Percentiles rank a stretch among this genome's conserved stretches.
phyloP scores from a whole-genome alignment of 2,888 invertebrate species.

The Xylophagus ater region DNA sequence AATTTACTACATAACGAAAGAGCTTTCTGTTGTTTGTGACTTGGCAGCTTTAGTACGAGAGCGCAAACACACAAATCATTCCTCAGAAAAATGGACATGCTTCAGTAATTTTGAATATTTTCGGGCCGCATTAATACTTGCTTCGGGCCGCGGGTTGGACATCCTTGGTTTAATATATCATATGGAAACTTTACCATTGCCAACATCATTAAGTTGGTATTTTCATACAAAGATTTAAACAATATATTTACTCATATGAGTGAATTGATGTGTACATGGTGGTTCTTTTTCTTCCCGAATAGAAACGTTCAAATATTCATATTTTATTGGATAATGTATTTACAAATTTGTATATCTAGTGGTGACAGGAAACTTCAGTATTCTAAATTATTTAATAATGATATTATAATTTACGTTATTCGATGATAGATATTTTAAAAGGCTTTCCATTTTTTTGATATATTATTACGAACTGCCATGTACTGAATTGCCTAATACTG shows the following conservation, averaged over 20 bases:
- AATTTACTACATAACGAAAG: too few relatives aligned
- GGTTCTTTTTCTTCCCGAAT: slow-evolving; percentile 60
- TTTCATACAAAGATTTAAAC: slow-evolving; percentile 50
- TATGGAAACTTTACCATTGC: slow-evolving; percentile 65
- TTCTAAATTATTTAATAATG: slow-evolving; percentile 58
- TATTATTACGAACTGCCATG: too few relatives aligned
- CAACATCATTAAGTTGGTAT: slow-evolving; percentile 61
- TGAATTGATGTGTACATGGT: slow-evolving; percentile 58
- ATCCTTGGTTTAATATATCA: slow-evolving; percentile 54
- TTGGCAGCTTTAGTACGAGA: too few relatives aligned
- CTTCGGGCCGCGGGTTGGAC: too few relatives aligned
- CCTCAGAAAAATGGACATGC: too few relatives aligned
- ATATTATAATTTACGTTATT: slow-evolving; percentile 55
- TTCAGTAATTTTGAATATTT: too few relatives aligned
- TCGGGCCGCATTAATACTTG: too few relatives aligned
- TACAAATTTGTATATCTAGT: slow-evolving; percentile 58
- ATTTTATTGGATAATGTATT: slow-evolving; percentile 53
- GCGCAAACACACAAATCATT: too few relatives aligned
- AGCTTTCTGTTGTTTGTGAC: too few relatives aligned
- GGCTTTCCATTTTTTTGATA: too few relatives aligned
- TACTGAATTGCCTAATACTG: too few relatives aligned
- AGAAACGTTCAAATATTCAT: slow-evolving; percentile 49
- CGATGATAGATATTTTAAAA: slow-evolving; percentile 51
- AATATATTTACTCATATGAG: slow-evolving; percentile 49
- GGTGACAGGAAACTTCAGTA: slow-evolving; percentile 65